These are phyloP conservation scores for Lasioglossum leucozonium DNA, from an alignment of 2,888 invertebrate species.

Conservation along the genomic window DNA sequence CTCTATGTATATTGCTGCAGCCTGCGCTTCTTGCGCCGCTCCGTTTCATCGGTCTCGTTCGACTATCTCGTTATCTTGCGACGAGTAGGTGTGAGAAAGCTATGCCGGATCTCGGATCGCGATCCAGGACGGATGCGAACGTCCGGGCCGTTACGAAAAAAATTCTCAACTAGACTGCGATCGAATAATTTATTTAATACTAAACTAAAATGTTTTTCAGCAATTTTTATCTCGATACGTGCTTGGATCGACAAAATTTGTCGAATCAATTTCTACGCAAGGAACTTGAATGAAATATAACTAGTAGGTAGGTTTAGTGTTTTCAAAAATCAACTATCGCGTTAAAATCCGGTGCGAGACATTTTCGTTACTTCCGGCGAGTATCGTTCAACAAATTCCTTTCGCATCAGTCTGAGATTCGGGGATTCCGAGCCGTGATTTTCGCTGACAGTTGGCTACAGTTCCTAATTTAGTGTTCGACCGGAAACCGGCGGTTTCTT, in stretches of 20 bases:
- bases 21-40: neutral
- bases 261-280: no score
- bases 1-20: neutral
- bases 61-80: neutral
- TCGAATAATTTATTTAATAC: no score
- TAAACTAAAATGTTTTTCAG: no score
- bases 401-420: neutral
- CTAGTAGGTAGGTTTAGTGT: no score
- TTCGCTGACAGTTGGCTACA: neutral
- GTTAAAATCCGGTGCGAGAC: no score
- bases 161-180: neutral
- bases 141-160: neutral
- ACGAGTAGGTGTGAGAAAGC: constrained; percentile 6
- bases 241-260: no score
- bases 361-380: no score
- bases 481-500: neutral
- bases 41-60: neutral
- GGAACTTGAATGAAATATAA: no score
- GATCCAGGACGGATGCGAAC: neutral
- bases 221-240: no score
- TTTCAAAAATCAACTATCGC: no score
- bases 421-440: neutral
- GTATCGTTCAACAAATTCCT: neutral
- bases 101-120: neutral
- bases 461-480: neutral